Base-by-base conservation (phyloP, 2,797 vertebrate species). In the Premnoplex brunnescens region DNA sequence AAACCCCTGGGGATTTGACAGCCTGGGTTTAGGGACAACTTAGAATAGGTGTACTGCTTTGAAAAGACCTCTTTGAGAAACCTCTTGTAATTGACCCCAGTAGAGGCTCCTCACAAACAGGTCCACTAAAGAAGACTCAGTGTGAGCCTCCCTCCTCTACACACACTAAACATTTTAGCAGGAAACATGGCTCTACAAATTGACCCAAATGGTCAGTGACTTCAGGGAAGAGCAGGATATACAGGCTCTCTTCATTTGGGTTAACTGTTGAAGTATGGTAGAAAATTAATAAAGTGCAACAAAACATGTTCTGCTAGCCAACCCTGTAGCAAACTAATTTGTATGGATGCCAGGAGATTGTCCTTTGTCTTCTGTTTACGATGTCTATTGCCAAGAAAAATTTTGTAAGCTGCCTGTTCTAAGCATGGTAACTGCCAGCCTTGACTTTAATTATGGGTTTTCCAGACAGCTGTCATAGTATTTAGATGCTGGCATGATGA, bases 381-480 rank as follows among this genome's bases (percentile, higher is more conserved):
- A 46, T 14, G 36, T 12, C 32, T 79, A 36, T 48, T 4, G 8
- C 89, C 85, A 94, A 88, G 58, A 79, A 89, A 75, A 82, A 64
- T 24, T 62, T n/a, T 62, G 27, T 43, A 54, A 72, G 4, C 24
- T 69, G 46, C 46, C 39, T 69, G 3, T 58, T 66, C 26, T 69
- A 58, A 67, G 46, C 62, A 30, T 30, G 18, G n/a, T 44, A 62
- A 59, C 75, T 88, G 71, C 39, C 63, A 92, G 14, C 18, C 52
- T 69, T 89, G 51, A 73, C n/a, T 62, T 43, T 59, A 79, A 91
- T 92, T 88, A 62, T 21, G 67, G 34, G 12, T 48, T 92, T 92
- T 94, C 27, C 63, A 69, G 75, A 62, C 63, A 94, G 63, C 78
- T 95, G 85, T 46, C 54, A 28, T 39, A 43, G 24, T 20, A 66